These are phyloP conservation scores for Sebastes matsubarae DNA, from an alignment of 2,797 vertebrate genomes.

Conservation along the genomic window DNA sequence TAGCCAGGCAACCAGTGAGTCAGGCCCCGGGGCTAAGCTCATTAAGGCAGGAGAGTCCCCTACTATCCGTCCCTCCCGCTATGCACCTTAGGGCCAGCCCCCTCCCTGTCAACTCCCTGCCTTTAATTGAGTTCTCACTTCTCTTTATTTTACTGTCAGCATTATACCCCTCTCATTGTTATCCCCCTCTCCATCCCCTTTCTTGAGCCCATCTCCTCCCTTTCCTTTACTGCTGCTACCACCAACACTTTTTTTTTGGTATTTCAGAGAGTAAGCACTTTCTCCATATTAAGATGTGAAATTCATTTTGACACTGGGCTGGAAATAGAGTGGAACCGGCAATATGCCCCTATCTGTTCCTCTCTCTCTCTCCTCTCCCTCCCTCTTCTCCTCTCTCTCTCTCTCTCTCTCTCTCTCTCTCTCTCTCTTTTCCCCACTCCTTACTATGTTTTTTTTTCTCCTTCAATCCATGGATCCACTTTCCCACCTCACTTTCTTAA, in stretches of 20 bases:
- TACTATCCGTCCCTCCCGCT: constrained; percentile 85
- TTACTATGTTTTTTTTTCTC: constrained; percentile 20
- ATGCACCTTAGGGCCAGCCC: constrained; percentile 86
- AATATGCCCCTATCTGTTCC: constrained; percentile 70
- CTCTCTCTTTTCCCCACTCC: neutral
- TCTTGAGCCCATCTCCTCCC: constrained; percentile 60
- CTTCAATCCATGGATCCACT: constrained; percentile 48
- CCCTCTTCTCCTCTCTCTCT: neutral
- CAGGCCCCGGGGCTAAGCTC: constrained; percentile 76
- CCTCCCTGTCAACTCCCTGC: constrained; percentile 87
- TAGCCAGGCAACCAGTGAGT: constrained; percentile 65
- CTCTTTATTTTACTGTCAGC: constrained; percentile 90
- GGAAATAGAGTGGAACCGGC: constrained; percentile 80
- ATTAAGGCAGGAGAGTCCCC: constrained; percentile 85
- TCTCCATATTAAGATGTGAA: constrained; percentile 91
- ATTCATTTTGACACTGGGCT: constrained; percentile 84
- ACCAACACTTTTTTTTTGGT: constrained; percentile 69
- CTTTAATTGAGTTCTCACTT: constrained; percentile 89
- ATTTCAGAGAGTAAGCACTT: constrained; percentile 91
- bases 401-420: neutral
- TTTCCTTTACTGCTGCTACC: constrained; percentile 58
- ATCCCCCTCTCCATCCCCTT: constrained; percentile 61
- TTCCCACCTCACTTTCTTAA: constrained; percentile 54
- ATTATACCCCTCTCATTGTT: constrained; percentile 78
- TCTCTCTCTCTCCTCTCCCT: constrained; percentile 1